phyloP scores from a whole-genome alignment of 2,888 invertebrate genomes.

The Subacronicta megacephala region DNA sequence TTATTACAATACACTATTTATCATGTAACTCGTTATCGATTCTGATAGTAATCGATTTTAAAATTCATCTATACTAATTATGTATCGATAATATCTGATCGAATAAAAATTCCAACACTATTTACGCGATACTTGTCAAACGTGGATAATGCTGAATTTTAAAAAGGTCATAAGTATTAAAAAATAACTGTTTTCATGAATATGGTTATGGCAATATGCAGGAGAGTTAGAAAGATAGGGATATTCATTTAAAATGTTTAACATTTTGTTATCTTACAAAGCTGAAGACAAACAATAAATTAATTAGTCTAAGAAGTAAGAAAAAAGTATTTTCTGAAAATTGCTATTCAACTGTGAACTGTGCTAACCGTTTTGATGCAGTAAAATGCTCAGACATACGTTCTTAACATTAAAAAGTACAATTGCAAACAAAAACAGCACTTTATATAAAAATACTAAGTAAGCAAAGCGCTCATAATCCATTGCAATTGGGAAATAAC shows the following conservation, averaged over 20 bases:
- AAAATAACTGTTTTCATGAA: conserved; percentile 7
- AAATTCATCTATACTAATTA: conserved; percentile 46
- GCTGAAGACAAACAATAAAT: too few relatives aligned
- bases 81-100: conserved; percentile 41
- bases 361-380: too few relatives aligned
- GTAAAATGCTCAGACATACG: too few relatives aligned
- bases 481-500: too few relatives aligned
- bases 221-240: neutral
- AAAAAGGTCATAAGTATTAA: conserved; percentile 36
- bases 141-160: conserved; percentile 32
- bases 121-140: conserved; percentile 35
- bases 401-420: neutral
- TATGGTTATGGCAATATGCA: neutral
- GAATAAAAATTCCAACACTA: conserved; percentile 41
- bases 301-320: too few relatives aligned
- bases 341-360: too few relatives aligned
- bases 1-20: conserved; percentile 31
- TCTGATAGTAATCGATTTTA: conserved; percentile 44
- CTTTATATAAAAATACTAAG: too few relatives aligned
- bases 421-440: neutral
- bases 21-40: conserved; percentile 41
- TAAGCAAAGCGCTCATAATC: too few relatives aligned
- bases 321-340: too few relatives aligned
- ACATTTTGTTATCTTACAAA: neutral
- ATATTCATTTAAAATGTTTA: neutral